Evolutionary conservation across 2,797 vertebrate species (phyloP), one percentile per base, ranked within the genome.

Genomic region (Sebastes steindachneri): DNA sequence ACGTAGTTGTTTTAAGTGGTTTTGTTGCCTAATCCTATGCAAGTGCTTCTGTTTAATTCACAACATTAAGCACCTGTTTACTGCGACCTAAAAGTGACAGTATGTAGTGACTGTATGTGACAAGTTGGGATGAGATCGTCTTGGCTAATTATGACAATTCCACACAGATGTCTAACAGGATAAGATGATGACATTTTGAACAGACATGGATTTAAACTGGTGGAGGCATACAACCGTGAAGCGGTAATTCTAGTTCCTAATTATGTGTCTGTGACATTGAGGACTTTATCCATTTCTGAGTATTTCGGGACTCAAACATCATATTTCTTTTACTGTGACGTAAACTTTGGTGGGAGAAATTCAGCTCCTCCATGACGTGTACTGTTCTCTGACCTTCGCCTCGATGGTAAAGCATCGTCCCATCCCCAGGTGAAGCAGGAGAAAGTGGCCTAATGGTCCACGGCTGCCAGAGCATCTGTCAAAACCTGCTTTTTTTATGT

Each of bases 401-500:
- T 29, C 19, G 0, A 10, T 29, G 57, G 70, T 45, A 83, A 41
- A 71, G 55, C 45, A 7, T 26, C 12, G 5, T 80, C 60, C 60
- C 41, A 0, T 55, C 63, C 68, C 19, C 51, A 29, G 78, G 59
- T 68, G 81, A 68, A 59, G 54, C 51, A 29, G 35, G 60, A 84
- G 64, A 83, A 80, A 77, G 82, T 72, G 65, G 51, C 75, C 77
- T 87, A 79, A 88, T 83, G 77, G 70, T 68, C 45, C 74, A 4
- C 54, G 19, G 78, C 80, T 83, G 79, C 80, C 73, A 68, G 59
- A 79, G 75, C 74, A 68, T 73, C 84, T 80, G 54, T 77, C 83
- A 72, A 67, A 31, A 83, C 15, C 66, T 8, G 51, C 29, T 51
- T 77, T 25, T 74, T 64, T 28, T 12, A 53, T 33, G 73, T 63